These are phyloP conservation scores for Apis cerana DNA, from an alignment of 1,140 invertebrate species.

Conservation along the genomic window DNA sequence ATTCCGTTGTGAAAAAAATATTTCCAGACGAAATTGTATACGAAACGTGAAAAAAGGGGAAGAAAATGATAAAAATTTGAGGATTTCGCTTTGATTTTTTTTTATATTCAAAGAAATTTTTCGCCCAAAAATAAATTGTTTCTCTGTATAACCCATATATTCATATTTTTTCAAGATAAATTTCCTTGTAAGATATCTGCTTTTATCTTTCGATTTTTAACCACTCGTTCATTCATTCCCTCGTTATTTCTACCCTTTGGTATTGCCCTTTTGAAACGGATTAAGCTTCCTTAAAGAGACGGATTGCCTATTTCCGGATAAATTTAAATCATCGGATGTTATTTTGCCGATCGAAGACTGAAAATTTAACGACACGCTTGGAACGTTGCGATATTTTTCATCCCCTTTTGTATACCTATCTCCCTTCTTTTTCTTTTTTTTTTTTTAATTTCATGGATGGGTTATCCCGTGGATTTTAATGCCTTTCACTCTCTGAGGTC, in stretches of 20 bases:
- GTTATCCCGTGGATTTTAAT: neutral
- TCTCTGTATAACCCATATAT: too few relatives aligned
- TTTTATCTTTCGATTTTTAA: too few relatives aligned
- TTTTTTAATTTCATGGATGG: neutral
- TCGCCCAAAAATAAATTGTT: too few relatives aligned
- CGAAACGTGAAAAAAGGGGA: too few relatives aligned
- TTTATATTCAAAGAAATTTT: too few relatives aligned
- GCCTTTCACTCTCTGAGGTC: neutral
- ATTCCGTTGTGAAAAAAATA: too few relatives aligned
- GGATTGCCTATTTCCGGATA: conserved; percentile 1
- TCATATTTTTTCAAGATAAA: too few relatives aligned
- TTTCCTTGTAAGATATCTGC: too few relatives aligned
- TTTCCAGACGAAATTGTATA: too few relatives aligned
- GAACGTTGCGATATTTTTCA: neutral
- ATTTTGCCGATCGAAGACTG: neutral
- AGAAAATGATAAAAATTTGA: too few relatives aligned
- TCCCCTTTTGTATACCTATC: neutral
- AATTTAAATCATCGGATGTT: neutral
- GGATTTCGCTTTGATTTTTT: too few relatives aligned
- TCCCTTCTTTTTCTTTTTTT: neutral
- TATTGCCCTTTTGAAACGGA: neutral
- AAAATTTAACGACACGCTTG: conserved; percentile 12
- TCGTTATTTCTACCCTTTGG: too few relatives aligned
- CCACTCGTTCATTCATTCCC: neutral
- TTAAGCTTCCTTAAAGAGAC: conserved; percentile 12